phyloP scores from a whole-genome alignment of 2,797 vertebrate species.

The Heteromormyrus szaboi region DNA sequence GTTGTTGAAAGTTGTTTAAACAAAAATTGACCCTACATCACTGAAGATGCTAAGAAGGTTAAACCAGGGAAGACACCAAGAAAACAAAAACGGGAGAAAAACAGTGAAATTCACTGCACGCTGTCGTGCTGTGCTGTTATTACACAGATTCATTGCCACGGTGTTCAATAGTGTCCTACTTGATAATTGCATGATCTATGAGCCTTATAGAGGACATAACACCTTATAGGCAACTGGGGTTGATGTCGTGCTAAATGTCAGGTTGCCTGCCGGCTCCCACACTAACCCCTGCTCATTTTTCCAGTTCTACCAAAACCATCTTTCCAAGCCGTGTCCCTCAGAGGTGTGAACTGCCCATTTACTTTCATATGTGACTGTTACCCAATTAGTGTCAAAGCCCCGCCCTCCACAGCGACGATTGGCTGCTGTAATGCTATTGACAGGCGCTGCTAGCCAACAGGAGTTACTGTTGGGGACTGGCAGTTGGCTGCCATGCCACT shows the following conservation, averaged over 20 bases:
- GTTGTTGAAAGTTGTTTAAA: background rate
- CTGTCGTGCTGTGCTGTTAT: background rate
- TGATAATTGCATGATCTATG: background rate
- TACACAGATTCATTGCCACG: background rate
- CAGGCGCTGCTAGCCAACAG: background rate
- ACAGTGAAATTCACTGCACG: background rate
- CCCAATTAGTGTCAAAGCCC: background rate
- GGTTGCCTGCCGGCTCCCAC: background rate
- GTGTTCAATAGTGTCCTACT: background rate
- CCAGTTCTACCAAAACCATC: background rate
- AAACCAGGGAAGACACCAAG: background rate
- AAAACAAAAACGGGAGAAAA: background rate
- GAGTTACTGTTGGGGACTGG: background rate
- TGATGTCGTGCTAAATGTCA: background rate
- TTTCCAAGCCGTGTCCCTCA: background rate
- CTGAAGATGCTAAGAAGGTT: background rate
- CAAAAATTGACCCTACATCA: background rate
- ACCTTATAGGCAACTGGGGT: background rate
- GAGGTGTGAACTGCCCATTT: background rate
- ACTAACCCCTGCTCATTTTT: background rate
- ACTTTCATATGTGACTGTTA: background rate
- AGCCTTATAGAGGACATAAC: background rate
- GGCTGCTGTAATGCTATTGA: background rate
- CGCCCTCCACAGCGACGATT: background rate
- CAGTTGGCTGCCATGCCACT: background rate